phyloP scores from a whole-genome alignment of 2,797 vertebrate species.

The Hemitrygon akajei region DNA sequence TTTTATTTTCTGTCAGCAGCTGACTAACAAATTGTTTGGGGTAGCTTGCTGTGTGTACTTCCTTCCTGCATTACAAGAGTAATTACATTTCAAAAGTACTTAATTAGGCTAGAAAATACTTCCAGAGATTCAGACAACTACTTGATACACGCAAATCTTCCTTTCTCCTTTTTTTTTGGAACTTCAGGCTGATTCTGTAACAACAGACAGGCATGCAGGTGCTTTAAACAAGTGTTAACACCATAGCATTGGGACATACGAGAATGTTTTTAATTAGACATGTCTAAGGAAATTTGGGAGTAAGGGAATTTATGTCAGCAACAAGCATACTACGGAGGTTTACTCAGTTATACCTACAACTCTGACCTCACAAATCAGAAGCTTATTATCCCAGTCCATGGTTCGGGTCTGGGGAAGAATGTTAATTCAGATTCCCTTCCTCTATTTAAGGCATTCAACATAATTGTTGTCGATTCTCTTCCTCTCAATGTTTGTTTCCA shows the following conservation, averaged over 20 bases:
- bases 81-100: too few species aligned
- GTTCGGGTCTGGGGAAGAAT: background rate
- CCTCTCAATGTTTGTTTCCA: too few species aligned
- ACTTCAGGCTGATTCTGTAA: too few species aligned
- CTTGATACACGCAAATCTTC: background rate
- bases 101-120: background rate
- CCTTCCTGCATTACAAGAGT: background rate
- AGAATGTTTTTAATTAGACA: background rate
- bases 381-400: background rate
- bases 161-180: background rate
- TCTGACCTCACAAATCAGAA: background rate
- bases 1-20: too few species aligned
- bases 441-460: background rate
- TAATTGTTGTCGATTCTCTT: too few species aligned
- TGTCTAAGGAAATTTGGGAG: background rate
- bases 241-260: too few species aligned
- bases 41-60: background rate
- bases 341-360: background rate
- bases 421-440: background rate
- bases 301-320: background rate
- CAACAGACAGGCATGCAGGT: too few species aligned
- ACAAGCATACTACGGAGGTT: background rate
- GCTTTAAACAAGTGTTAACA: background rate
- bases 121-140: background rate
- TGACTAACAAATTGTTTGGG: too few species aligned